Percentiles rank a stretch among this genome's conserved stretches.
Evolutionary conservation across 2,888 invertebrate species (phyloP).

Genomic region (Drosophila meridiana): DNA sequence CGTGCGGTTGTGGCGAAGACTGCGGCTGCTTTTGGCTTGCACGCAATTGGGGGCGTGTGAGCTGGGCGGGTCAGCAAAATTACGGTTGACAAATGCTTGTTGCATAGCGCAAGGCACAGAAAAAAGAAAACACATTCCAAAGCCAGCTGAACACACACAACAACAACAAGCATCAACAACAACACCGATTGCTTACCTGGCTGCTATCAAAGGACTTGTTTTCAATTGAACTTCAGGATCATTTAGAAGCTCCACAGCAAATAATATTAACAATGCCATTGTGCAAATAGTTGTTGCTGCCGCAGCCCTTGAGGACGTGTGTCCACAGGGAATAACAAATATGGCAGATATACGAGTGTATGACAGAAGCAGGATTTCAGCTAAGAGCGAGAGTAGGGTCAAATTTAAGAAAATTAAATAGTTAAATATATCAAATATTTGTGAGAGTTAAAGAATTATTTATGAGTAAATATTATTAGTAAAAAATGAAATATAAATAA

Average conservation of each 20-base stretch:
- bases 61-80: slow-evolving; percentile 1
- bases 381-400: neutral
- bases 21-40: slow-evolving; percentile 46
- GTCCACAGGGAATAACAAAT: slow-evolving; percentile 4
- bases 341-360: neutral
- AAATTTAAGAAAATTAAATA: neutral
- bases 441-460: neutral
- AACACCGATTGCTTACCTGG: slow-evolving; percentile 13
- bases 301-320: neutral
- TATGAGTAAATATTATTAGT: too few relatives aligned
- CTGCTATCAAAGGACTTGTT: slow-evolving; percentile 25
- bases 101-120: slow-evolving; percentile 20
- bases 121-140: slow-evolving; percentile 7
- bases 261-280: slow-evolving; percentile 50
- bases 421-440: neutral
- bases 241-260: slow-evolving; percentile 36
- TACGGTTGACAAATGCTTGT: slow-evolving; percentile 42
- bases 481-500: too few relatives aligned
- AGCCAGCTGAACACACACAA: slow-evolving; percentile 26
- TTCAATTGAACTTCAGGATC: slow-evolving; percentile 46
- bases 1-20: slow-evolving; percentile 60
- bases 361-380: neutral
- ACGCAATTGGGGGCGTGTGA: slow-evolving; percentile 4
- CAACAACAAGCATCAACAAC: slow-evolving; percentile 1
- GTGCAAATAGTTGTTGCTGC: slow-evolving; percentile 32